These are phyloP conservation scores for Nipponacmea schrenckii DNA, from an alignment of 2,888 invertebrate genomes.

Conservation along the genomic window DNA sequence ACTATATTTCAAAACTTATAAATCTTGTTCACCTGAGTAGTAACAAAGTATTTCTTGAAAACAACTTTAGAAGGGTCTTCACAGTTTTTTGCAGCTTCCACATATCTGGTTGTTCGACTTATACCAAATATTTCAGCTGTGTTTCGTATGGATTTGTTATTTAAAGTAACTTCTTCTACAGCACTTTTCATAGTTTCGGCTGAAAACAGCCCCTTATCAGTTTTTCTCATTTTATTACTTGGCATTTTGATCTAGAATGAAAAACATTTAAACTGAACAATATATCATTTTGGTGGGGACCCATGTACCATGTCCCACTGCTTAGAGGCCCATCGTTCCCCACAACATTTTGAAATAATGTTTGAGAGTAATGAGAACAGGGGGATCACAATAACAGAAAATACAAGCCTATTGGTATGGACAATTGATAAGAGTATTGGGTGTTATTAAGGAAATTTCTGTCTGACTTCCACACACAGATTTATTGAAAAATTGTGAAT, in stretches of 20 bases:
- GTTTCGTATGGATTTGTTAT: background rate
- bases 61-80: no score
- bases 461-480: background rate
- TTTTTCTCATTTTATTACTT: slow-evolving; percentile 7
- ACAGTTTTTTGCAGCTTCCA: no score
- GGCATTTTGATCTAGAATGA: background rate
- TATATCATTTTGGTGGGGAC: background rate
- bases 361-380: background rate
- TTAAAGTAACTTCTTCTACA: background rate
- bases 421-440: background rate
- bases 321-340: background rate
- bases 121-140: background rate
- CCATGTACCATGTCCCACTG: background rate
- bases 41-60: background rate
- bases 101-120: background rate
- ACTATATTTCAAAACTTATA: no score
- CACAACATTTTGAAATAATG: background rate
- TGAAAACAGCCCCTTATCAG: background rate
- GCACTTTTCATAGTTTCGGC: background rate
- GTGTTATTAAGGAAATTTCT: background rate
- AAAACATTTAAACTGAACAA: background rate
- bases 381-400: background rate
- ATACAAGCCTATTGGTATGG: background rate
- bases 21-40: background rate
- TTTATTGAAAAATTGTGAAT: background rate